Base-by-base conservation (phyloP, 2,113 vertebrate genomes). In the Rhizomys pruinosus region DNA sequence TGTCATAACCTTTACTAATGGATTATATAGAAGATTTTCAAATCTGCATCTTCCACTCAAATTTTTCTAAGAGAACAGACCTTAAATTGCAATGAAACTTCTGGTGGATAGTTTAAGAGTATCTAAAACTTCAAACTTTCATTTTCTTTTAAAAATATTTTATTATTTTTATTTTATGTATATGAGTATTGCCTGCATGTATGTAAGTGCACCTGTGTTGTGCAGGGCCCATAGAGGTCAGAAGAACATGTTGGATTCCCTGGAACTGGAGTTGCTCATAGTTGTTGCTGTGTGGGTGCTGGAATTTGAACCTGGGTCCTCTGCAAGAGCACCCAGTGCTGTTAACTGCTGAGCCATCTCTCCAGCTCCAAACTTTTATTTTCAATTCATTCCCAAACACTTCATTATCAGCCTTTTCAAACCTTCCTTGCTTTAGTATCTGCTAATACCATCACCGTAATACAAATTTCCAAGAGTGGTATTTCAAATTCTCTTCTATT, bases 321-420 rank as follows among this genome's bases (percentile, higher is more conserved):
- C 47, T 52, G 47, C 47, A 52, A 52, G 47, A 52, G 47, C 47
- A 52, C 6, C 11, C 47, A 52, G 47, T 52, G 47, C 47, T 52
- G 6, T 52, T 52, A 52, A 52, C 47, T 11, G 47, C 47, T 52
- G 47, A 52, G 47, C 47, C 47, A 52, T 11, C 47, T 52, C 47
- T 52, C 47, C 47, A 52, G 47, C 47, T 11, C 47, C 47, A 52
- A 52, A 52, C 47, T 52, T n/a, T n/a, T 69, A 84, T 73, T 91
- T 92, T 89, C 42, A 77, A 63, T 52, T 73, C 4, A 76, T 69
- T 89, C 63, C 81, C 15, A 87, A 77, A 78, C 3, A 57, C 77
- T 55, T 87, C 42, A 89, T 85, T 90, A 44, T 69, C 27, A 68
- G 32, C 37, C 23, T 93, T 91, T 80, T 52, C 29, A 87, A 84